A percentile compares a stretch with the other conserved stretches of the same genome.
Evolutionary conservation across 2,888 invertebrate species (phyloP).

Genomic region (Mystacides longicornis): DNA sequence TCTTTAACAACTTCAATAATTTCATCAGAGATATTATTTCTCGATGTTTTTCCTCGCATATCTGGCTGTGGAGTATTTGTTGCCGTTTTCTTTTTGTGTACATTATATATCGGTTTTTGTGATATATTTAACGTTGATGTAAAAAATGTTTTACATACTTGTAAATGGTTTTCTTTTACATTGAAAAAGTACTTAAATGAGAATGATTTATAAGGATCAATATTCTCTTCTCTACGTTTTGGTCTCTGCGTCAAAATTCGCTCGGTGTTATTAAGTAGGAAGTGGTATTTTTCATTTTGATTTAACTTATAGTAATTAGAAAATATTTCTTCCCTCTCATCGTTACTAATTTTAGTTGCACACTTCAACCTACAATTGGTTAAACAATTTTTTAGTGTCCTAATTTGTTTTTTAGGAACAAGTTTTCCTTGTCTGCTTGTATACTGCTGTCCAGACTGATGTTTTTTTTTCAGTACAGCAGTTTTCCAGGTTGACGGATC

Average conservation of each 20-base stretch:
- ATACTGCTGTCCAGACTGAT: neutral
- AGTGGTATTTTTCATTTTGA: neutral
- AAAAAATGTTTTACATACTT: neutral
- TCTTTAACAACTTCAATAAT: neutral
- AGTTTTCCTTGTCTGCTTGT: neutral
- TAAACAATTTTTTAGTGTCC: no score
- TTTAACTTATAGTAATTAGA: neutral
- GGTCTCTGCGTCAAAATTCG: neutral
- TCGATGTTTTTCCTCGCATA: conserved; percentile 1
- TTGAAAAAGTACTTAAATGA: conserved; percentile 1
- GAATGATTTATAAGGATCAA: conserved; percentile 4
- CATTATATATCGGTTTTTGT: conserved; percentile 3
- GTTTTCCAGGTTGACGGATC: neutral
- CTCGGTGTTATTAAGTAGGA: neutral
- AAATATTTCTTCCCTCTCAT: neutral
- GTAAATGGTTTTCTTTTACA: neutral
- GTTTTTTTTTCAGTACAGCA: no score
- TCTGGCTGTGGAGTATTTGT: neutral
- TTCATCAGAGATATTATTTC: neutral
- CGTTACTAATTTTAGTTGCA: neutral
- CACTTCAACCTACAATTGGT: neutral
- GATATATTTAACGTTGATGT: conserved; percentile 3
- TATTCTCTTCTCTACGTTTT: conserved; percentile 4
- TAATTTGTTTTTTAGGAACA: neutral
- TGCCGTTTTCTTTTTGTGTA: neutral